Evolutionary conservation across 2,113 vertebrate species (phyloP).

Genomic region (Ictidomys tridecemlineatus): DNA sequence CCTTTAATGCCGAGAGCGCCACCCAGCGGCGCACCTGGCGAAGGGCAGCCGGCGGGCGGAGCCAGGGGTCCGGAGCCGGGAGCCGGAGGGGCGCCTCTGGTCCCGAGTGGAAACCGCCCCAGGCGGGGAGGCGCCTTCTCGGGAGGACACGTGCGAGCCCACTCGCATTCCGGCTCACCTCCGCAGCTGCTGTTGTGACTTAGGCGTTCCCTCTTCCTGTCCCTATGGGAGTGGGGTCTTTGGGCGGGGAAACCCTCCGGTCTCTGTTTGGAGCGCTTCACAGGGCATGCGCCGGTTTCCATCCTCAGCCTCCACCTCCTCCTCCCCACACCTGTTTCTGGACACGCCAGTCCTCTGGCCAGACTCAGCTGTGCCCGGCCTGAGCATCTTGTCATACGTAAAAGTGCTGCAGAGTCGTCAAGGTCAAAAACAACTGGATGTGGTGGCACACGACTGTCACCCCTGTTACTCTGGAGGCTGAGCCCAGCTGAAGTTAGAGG

Average conservation of each 20-base stretch:
- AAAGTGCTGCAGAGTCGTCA: too few relatives aligned
- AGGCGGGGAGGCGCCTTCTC: not conserved
- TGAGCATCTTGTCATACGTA: not conserved
- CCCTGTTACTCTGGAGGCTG: not conserved
- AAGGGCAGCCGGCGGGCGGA: not conserved
- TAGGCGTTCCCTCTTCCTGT: not conserved
- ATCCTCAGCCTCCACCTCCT: not conserved
- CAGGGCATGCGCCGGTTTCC: too few relatives aligned
- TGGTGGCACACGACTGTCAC: too few relatives aligned
- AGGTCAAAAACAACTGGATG: too few relatives aligned
- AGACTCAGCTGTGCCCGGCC: not conserved
- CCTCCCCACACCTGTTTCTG: not conserved
- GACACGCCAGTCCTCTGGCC: not conserved
- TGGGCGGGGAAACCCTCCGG: not conserved
- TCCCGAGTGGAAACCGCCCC: not conserved
- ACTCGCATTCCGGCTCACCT: too few relatives aligned
- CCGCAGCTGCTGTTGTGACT: not conserved
- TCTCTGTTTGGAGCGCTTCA: not conserved
- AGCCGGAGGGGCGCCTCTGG: rapidly evolving
- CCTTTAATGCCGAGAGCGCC: slow-evolving; percentile 14
- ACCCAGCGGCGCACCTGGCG: not conserved
- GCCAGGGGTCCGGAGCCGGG: rapidly evolving
- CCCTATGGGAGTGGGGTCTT: not conserved
- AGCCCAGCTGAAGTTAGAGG: not conserved
- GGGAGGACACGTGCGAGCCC: too few relatives aligned